These are phyloP conservation scores for Lasius platythorax DNA, from an alignment of 2,888 invertebrate genomes.

Conservation along the genomic window DNA sequence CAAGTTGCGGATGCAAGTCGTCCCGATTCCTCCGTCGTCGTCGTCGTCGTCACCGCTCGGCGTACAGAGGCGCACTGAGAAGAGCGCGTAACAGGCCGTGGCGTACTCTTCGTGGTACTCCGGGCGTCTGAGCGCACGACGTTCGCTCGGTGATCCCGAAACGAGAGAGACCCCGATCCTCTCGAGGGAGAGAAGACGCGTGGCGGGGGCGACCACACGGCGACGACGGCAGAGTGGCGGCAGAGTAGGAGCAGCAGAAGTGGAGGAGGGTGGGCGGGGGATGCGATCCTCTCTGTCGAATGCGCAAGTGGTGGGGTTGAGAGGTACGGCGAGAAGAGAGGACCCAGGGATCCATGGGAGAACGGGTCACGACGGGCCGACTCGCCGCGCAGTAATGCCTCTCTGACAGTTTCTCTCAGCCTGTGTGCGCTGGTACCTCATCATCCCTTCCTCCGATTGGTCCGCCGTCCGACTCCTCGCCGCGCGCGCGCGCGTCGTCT, in stretches of 20 bases:
- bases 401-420: conserved; percentile 81
- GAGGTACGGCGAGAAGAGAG: conserved; percentile 20
- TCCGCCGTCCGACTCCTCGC: conserved; percentile 42
- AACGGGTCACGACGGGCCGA: conserved; percentile 67
- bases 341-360: conserved; percentile 59
- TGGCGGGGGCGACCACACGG: neutral
- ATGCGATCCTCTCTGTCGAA: conserved; percentile 22
- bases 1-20: neutral
- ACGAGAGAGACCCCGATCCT: conserved; percentile 44
- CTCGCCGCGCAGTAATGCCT: conserved; percentile 78
- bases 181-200: conserved; percentile 14
- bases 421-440: conserved; percentile 74
- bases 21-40: neutral
- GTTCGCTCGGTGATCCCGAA: conserved; percentile 20
- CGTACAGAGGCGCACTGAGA: conserved; percentile 31
- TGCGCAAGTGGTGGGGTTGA: conserved; percentile 24
- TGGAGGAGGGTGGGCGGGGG: conserved; percentile 41
- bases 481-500: conserved; percentile 16
- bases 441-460: conserved; percentile 75
- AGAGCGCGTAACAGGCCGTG: neutral
- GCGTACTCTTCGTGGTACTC: neutral
- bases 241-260: conserved; percentile 13
- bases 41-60: conserved; percentile 21
- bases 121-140: no score
- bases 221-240: neutral